phyloP scores from a whole-genome alignment of 1,140 invertebrate species.

The Leptinotarsa defecta region DNA sequence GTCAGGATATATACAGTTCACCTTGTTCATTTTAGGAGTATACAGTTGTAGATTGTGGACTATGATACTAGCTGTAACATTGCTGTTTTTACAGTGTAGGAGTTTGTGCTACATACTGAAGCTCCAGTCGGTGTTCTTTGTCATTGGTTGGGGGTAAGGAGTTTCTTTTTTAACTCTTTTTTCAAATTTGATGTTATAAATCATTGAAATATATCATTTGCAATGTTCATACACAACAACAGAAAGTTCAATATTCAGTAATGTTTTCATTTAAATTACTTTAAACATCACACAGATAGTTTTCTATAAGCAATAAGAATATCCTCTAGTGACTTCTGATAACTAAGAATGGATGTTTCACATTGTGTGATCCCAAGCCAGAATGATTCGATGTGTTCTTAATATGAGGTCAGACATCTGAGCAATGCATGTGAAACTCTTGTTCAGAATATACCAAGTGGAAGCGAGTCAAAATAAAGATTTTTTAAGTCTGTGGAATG shows the following conservation, averaged over 20 bases:
- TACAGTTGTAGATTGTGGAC: conserved; percentile 84
- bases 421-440: too few relatives aligned
- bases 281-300: too few relatives aligned
- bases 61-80: conserved; percentile 74
- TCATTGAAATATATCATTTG: not conserved
- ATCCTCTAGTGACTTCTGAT: not conserved
- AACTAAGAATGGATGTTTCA: too few relatives aligned
- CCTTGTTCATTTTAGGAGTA: conserved; percentile 72
- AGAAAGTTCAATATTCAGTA: too few relatives aligned
- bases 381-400: too few relatives aligned
- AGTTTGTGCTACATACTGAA: conserved; percentile 80
- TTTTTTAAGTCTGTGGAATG: too few relatives aligned
- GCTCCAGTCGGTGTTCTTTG: conserved; percentile 70
- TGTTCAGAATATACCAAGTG: too few relatives aligned
- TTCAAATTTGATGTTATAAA: not conserved
- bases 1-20: conserved; percentile 72
- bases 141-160: conserved; percentile 78
- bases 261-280: too few relatives aligned
- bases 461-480: too few relatives aligned
- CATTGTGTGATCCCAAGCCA: too few relatives aligned
- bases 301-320: not conserved
- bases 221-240: too few relatives aligned
- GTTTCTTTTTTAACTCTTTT: not conserved
- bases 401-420: too few relatives aligned
- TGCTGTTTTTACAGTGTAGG: conserved; percentile 81